A percentile compares a stretch with the other conserved stretches of the same genome.
Evolutionary conservation across 2,113 vertebrate genomes (phyloP).

Genomic region (Pogonocichla stellata): DNA sequence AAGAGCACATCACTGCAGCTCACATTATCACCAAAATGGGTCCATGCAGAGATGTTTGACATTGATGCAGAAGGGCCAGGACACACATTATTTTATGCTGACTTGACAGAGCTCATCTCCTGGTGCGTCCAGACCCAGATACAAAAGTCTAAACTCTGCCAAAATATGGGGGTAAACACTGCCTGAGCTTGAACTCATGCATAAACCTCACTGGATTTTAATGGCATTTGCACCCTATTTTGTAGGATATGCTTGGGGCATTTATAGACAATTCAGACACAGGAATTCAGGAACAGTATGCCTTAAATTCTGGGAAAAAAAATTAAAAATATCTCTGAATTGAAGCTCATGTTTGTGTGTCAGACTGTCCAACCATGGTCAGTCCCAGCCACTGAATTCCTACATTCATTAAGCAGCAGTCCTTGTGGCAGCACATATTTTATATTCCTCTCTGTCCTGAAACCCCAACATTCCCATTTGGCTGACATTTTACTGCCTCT

Average conservation of each 20-base stretch:
- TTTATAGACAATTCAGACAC: neutral
- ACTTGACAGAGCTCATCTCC: neutral
- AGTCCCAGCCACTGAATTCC: neutral
- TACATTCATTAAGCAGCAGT: neutral
- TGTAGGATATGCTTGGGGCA: neutral
- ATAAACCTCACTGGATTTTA: neutral
- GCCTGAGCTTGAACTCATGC: neutral
- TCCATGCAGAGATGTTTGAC: neutral
- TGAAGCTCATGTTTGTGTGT: neutral
- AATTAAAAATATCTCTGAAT: neutral
- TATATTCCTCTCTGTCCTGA: neutral
- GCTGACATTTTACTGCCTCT: conserved; percentile 18
- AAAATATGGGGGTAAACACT: neutral
- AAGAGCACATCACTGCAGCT: neutral
- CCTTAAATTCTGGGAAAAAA: neutral
- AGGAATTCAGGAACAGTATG: neutral
- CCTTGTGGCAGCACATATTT: neutral
- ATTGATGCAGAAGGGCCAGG: neutral
- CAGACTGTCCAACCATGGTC: neutral
- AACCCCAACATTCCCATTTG: neutral
- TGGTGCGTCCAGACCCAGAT: neutral
- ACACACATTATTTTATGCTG: neutral
- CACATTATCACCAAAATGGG: neutral
- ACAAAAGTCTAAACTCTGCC: neutral
- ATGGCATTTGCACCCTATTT: neutral